Evolutionary conservation across 2,797 vertebrate species (phyloP).

Genomic region (Coccyzus lansbergi): DNA sequence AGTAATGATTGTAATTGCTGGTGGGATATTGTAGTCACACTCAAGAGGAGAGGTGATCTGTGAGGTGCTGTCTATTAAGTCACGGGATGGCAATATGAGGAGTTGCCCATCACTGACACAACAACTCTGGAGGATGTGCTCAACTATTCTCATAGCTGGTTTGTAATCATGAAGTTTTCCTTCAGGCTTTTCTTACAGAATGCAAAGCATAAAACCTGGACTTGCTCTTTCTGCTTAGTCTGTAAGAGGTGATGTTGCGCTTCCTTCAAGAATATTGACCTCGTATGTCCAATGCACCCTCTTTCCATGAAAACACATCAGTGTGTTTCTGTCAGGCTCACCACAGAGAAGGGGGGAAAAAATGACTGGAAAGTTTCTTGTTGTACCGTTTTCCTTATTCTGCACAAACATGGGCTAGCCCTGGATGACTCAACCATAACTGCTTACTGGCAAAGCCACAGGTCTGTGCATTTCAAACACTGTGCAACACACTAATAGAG

Average conservation of each 20-base stretch:
- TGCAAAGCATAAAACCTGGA: fast-evolving
- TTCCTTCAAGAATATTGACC: background rate
- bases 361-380: background rate
- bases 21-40: background rate
- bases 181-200: background rate
- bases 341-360: fast-evolving
- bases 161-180: fast-evolving
- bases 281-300: background rate
- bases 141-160: fast-evolving
- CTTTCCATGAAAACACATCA: background rate
- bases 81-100: fast-evolving
- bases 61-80: background rate
- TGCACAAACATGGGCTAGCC: background rate
- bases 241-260: fast-evolving
- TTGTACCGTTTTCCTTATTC: background rate
- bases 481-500: fast-evolving
- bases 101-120: fast-evolving
- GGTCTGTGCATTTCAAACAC: background rate
- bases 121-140: background rate
- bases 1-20: slow-evolving; percentile 7
- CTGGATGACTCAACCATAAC: background rate
- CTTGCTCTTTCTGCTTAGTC: background rate
- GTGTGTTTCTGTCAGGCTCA: background rate
- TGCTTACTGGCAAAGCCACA: background rate
- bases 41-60: background rate